Conservation (phyloP, 1,140 invertebrate species). For the Myzus persicae region DNA sequence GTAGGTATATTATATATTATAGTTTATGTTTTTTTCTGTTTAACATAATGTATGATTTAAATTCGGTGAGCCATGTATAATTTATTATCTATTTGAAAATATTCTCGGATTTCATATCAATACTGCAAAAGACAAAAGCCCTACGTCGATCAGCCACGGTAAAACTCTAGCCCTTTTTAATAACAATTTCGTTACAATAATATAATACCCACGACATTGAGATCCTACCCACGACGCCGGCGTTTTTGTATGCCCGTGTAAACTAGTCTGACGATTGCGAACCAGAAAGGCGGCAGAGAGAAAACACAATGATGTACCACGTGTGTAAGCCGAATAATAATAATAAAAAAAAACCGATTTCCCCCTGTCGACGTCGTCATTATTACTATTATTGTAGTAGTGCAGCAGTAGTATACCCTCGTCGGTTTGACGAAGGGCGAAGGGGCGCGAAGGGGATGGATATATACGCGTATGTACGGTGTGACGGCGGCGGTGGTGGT, state of each 20-base stretch:
- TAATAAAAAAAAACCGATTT: constrained; percentile 43
- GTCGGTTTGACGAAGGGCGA: constrained; percentile 5
- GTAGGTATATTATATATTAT: not conserved
- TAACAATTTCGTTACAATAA: constrained; percentile 7
- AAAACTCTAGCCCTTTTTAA: not conserved
- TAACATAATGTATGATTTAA: not conserved
- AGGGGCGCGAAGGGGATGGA: not conserved
- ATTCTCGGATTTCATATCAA: not conserved
- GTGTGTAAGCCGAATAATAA: constrained; percentile 44
- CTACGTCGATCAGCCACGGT: not conserved
- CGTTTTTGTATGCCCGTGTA: not conserved
- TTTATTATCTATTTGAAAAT: not conserved
- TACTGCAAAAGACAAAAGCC: not conserved
- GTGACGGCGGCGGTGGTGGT: constrained; percentile 42
- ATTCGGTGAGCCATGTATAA: not conserved
- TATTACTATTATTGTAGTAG: constrained; percentile 46
- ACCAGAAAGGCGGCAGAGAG: constrained; percentile 5
- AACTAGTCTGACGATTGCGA: constrained; percentile 34
- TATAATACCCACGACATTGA: not conserved
- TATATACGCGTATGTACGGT: not conserved
- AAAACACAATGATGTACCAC: constrained; percentile 52
- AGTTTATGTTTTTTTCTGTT: not conserved
- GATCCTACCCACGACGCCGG: not conserved
- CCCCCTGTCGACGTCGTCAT: constrained; percentile 50
- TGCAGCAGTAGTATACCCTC: constrained; percentile 40